Evolutionary conservation across 2,888 invertebrate species (phyloP).

Genomic region (Acleris holmiana): DNA sequence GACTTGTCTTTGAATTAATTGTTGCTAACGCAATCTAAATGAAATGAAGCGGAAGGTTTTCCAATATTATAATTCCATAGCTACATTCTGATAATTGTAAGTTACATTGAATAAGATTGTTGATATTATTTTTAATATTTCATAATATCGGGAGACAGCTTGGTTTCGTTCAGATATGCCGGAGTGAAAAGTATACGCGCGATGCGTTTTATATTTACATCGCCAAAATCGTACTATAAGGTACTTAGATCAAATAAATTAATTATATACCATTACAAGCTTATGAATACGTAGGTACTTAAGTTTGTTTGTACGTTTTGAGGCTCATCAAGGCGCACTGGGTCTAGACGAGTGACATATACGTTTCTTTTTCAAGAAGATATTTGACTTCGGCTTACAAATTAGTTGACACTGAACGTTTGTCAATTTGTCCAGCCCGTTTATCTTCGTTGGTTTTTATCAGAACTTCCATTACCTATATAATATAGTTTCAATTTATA

Average conservation of each 20-base stretch:
- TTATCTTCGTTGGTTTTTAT: conserved; percentile 33
- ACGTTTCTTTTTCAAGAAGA: no score
- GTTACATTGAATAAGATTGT: conserved; percentile 32
- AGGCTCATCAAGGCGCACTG: conserved; percentile 28
- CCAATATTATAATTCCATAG: conserved; percentile 31
- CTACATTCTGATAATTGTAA: conserved; percentile 30
- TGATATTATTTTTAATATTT: conserved; percentile 38
- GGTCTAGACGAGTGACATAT: no score
- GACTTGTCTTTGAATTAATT: conserved; percentile 4
- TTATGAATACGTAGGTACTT: conserved; percentile 61
- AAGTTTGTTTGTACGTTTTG: conserved; percentile 47
- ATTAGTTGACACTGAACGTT: no score
- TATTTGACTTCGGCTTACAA: no score
- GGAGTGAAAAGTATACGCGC: not conserved
- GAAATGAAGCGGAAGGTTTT: conserved; percentile 19
- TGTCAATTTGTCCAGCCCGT: conserved; percentile 14
- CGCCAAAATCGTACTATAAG: conserved; percentile 45
- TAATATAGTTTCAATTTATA: not conserved
- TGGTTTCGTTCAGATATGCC: conserved; percentile 28
- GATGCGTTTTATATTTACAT: conserved; percentile 4
- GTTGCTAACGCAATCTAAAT: not conserved
- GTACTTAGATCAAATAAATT: conserved; percentile 77
- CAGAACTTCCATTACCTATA: not conserved
- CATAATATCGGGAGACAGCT: conserved; percentile 31
- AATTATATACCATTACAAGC: conserved; percentile 51